phyloP scores from a whole-genome alignment of 2,888 invertebrate genomes.

The Drosophila anomalata region DNA sequence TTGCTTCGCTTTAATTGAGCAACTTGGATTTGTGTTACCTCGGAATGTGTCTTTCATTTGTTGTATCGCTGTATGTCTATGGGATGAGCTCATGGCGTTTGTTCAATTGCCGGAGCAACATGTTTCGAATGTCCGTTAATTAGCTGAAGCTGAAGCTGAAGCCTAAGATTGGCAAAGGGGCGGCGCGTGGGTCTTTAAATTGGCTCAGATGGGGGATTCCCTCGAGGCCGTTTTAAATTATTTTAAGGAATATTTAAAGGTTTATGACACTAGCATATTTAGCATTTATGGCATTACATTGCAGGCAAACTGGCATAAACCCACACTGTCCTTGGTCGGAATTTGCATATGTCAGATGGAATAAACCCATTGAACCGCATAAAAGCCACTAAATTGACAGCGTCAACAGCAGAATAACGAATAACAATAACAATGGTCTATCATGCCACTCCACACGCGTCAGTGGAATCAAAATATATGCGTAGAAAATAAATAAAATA shows the following conservation, averaged over 20 bases:
- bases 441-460: constrained; percentile 54
- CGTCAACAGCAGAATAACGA: constrained; percentile 40
- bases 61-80: not conserved
- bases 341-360: constrained; percentile 25
- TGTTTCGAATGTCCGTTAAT: constrained; percentile 57
- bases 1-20: constrained; percentile 40
- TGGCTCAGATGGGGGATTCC: constrained; percentile 2
- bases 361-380: constrained; percentile 66
- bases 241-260: not conserved
- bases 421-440: constrained; percentile 32
- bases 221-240: not conserved
- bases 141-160: constrained; percentile 34
- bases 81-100: constrained; percentile 65
- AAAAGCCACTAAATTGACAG: constrained; percentile 64
- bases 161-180: constrained; percentile 3
- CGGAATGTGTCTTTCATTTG: constrained; percentile 25
- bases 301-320: not conserved
- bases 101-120: constrained; percentile 46
- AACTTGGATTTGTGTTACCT: constrained; percentile 28
- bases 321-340: constrained; percentile 12
- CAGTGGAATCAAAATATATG: constrained; percentile 57
- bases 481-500: constrained; percentile 55
- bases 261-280: no score
- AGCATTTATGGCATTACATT: not conserved
- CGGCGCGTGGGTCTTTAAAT: constrained; percentile 22